Conservation (phyloP, 2,113 vertebrate species). For the Pogonocichla stellata region DNA sequence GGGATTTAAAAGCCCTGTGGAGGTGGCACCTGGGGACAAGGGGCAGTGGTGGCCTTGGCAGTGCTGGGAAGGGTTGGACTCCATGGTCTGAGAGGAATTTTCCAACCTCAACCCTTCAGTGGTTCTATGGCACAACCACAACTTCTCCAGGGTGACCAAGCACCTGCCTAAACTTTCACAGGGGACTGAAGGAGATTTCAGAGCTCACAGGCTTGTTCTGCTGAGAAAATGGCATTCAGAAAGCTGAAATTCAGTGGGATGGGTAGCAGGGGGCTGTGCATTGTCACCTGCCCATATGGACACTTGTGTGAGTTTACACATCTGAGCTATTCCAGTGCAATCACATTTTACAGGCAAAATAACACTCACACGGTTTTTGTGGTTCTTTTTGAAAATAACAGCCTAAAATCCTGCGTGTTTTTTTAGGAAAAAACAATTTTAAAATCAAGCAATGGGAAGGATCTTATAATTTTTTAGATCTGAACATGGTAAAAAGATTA, state of each 20-base stretch:
- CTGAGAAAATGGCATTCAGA: neutral
- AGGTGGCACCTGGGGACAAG: neutral
- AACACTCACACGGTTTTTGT: neutral
- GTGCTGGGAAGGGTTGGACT: neutral
- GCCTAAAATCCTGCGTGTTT: accelerated
- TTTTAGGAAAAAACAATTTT: neutral
- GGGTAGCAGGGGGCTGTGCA: neutral
- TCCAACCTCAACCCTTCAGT: accelerated
- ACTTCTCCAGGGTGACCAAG: neutral
- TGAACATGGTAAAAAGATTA: neutral
- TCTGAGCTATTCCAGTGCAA: neutral
- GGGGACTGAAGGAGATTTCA: neutral
- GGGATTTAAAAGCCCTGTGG: accelerated
- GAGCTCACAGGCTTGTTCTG: neutral
- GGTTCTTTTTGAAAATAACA: neutral
- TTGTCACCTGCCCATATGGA: accelerated
- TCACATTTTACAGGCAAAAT: neutral
- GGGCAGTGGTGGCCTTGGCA: neutral
- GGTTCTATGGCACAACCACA: neutral
- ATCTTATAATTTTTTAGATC: neutral
- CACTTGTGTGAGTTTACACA: accelerated
- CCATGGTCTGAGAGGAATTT: accelerated
- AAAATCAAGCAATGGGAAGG: neutral
- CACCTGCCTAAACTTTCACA: neutral
- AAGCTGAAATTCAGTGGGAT: neutral